A percentile compares a stretch with the other conserved stretches of the same genome.
Evolutionary conservation across 2,888 invertebrate species (phyloP).

Genomic region (Heliconius erato): DNA sequence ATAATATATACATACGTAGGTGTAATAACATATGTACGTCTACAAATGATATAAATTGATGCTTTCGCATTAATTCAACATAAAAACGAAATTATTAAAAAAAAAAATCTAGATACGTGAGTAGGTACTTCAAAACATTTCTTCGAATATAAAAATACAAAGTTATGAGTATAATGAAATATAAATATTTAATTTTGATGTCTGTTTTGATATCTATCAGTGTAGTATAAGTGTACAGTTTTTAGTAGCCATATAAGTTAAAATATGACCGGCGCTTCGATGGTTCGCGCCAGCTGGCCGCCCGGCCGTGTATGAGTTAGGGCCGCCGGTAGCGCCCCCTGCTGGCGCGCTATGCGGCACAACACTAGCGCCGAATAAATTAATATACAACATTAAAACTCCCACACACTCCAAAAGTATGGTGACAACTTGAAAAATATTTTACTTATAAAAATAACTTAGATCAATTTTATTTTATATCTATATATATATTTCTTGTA

Average conservation of each 20-base stretch:
- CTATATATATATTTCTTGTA: slow-evolving; percentile 33
- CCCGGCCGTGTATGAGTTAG: slow-evolving; percentile 64
- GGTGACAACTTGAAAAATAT: slow-evolving; percentile 58
- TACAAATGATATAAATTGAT: neutral
- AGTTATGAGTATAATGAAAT: slow-evolving; percentile 60
- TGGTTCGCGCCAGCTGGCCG: slow-evolving; percentile 58
- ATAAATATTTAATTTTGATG: slow-evolving; percentile 67
- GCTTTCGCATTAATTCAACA: too few relatives aligned
- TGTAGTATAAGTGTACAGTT: slow-evolving; percentile 72
- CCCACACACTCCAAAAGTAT: slow-evolving; percentile 55
- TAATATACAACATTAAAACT: slow-evolving; percentile 58
- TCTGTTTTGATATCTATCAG: slow-evolving; percentile 76
- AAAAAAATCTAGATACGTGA: neutral
- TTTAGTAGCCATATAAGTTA: slow-evolving; percentile 76
- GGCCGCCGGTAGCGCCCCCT: slow-evolving; percentile 80
- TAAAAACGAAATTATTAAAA: neutral
- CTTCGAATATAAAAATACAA: slow-evolving; percentile 22
- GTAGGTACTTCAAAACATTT: neutral
- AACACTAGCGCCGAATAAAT: slow-evolving; percentile 74
- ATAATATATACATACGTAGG: neutral
- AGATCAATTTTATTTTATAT: slow-evolving; percentile 30
- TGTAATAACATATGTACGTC: neutral
- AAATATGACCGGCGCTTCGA: slow-evolving; percentile 65
- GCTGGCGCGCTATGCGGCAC: slow-evolving; percentile 76
- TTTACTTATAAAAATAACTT: slow-evolving; percentile 40